phyloP scores from a whole-genome alignment of 1,140 invertebrate species.

The Cherax quadricarinatus region DNA sequence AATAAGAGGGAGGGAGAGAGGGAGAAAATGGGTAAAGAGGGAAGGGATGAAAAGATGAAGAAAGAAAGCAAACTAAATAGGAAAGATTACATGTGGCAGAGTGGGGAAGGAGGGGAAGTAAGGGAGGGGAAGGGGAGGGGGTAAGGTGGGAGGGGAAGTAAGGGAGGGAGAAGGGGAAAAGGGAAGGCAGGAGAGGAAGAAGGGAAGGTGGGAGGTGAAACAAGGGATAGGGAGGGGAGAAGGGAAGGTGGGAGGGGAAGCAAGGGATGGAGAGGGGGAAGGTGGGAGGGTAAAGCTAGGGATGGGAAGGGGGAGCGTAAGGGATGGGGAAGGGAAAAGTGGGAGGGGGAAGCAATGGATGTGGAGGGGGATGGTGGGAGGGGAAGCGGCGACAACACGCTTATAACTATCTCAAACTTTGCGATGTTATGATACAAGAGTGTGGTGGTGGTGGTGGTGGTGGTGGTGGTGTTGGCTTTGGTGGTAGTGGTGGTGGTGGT shows the following conservation, averaged over 20 bases:
- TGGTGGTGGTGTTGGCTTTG: too few species aligned
- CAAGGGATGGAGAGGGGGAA: too few species aligned
- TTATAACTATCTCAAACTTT: not conserved
- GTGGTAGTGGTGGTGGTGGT: not conserved
- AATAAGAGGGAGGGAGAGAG: not conserved
- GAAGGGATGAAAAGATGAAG: not conserved
- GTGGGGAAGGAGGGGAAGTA: too few species aligned
- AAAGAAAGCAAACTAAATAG: not conserved
- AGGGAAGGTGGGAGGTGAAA: too few species aligned
- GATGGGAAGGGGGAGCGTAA: too few species aligned
- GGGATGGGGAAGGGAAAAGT: too few species aligned
- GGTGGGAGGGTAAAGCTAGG: too few species aligned
- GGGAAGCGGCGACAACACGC: conserved; percentile 13
- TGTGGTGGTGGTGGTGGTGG: too few species aligned
- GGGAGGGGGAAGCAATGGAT: not conserved
- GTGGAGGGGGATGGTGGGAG: conserved; percentile 12
- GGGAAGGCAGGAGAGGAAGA: too few species aligned
- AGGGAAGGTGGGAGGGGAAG: not conserved
- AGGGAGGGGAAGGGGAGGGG: not conserved
- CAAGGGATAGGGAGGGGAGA: too few species aligned
- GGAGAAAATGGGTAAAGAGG: not conserved
- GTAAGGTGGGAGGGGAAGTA: not conserved
- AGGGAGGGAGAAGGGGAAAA: not conserved
- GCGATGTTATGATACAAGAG: not conserved
- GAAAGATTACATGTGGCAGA: too few species aligned